A percentile compares a stretch with the other conserved stretches of the same genome.
Conservation (phyloP, 2,113 vertebrate genomes). For the Corythornis cristatus region DNA sequence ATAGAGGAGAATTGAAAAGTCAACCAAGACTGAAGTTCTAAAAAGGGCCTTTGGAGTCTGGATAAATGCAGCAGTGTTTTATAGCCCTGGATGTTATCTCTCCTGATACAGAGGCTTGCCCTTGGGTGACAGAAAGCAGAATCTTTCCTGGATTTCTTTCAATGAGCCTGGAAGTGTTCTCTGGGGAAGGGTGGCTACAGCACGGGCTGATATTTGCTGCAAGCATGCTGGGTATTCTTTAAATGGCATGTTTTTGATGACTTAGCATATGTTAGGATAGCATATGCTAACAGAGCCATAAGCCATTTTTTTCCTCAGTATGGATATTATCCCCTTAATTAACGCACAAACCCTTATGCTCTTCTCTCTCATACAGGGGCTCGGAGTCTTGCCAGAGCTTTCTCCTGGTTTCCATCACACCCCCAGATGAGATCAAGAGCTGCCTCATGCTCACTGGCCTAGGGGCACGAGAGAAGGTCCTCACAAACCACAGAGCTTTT, state of each 20-base stretch:
- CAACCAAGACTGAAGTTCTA: not conserved
- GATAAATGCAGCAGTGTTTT: slow-evolving; percentile 10
- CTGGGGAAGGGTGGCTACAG: not conserved
- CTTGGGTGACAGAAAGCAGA: slow-evolving; percentile 48
- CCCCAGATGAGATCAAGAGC: not conserved
- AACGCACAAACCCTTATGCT: not conserved
- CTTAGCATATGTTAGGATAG: slow-evolving; percentile 29
- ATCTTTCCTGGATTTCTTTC: slow-evolving; percentile 36
- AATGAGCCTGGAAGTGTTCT: slow-evolving; percentile 20
- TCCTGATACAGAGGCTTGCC: slow-evolving; percentile 38
- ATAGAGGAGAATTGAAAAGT: not conserved
- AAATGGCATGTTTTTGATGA: slow-evolving; percentile 29
- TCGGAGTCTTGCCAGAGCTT: not conserved
- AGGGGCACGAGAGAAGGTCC: not conserved
- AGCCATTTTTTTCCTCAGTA: not conserved
- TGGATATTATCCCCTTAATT: not conserved
- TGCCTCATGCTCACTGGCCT: fast-evolving
- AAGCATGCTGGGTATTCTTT: slow-evolving; percentile 20
- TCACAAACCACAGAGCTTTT: not conserved
- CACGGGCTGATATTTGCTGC: not conserved
- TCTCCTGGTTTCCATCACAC: not conserved
- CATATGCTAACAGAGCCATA: not conserved
- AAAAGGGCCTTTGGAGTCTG: slow-evolving; percentile 12
- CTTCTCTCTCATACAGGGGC: not conserved
- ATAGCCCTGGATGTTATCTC: not conserved